phyloP scores from a whole-genome alignment of 2,113 vertebrate species.

The Zingel zingel region DNA sequence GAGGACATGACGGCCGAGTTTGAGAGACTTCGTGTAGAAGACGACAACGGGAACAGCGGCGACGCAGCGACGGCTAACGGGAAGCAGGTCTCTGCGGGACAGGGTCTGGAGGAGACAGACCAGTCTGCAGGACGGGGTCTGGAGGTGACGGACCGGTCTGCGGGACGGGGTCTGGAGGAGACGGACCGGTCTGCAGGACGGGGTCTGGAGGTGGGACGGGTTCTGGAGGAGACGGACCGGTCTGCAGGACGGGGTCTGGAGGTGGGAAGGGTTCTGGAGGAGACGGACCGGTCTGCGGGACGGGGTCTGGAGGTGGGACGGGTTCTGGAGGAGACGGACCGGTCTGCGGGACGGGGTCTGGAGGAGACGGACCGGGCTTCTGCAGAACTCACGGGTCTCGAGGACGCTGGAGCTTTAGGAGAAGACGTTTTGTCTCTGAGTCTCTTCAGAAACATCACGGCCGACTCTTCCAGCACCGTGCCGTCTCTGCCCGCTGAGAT shows the following conservation, averaged over 20 bases:
- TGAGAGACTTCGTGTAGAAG: slow-evolving; percentile 58
- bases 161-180: slow-evolving; percentile 76
- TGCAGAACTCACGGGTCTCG: slow-evolving; percentile 48
- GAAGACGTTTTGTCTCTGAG: slow-evolving; percentile 85
- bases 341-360: neutral
- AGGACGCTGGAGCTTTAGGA: slow-evolving; percentile 43
- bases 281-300: rapidly evolving
- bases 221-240: slow-evolving; percentile 70
- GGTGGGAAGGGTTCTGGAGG: too few relatives aligned
- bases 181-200: neutral
- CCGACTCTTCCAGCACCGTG: slow-evolving; percentile 86
- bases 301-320: slow-evolving; percentile 84
- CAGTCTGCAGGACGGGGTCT: neutral
- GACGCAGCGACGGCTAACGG: neutral
- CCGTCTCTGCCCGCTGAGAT: slow-evolving; percentile 91
- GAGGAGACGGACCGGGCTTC: too few relatives aligned
- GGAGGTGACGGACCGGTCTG: too few relatives aligned
- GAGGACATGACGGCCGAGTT: slow-evolving; percentile 75
- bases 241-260: neutral
- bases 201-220: slow-evolving; percentile 32
- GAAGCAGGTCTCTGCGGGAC: neutral
- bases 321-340: too few relatives aligned
- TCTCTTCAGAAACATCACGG: slow-evolving; percentile 83
- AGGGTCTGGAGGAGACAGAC: slow-evolving; percentile 75
- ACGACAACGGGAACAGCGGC: slow-evolving; percentile 26